Percentiles rank a stretch among this genome's conserved stretches.
Evolutionary conservation across 2,797 vertebrate genomes (phyloP).

Genomic region (Schizopygopsis pylzovi): DNA sequence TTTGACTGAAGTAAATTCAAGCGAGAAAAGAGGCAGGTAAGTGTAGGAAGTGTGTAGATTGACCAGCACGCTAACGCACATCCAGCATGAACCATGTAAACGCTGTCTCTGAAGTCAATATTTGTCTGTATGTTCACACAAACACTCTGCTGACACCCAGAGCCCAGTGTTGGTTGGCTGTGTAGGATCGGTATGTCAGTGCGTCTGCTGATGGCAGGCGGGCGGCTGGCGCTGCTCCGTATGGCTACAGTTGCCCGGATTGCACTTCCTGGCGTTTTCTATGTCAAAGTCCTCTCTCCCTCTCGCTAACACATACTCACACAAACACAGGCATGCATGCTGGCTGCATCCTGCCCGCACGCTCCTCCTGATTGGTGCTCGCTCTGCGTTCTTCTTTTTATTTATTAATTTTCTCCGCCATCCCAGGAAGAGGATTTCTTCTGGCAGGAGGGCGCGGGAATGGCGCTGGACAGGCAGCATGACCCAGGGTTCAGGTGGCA

Average conservation of each 20-base stretch:
- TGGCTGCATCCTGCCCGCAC: slow-evolving; percentile 49
- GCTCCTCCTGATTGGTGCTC: slow-evolving; percentile 72
- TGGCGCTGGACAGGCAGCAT: slow-evolving; percentile 74
- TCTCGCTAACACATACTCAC: slow-evolving; percentile 63
- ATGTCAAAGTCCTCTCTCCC: slow-evolving; percentile 69
- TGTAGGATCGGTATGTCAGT: slow-evolving; percentile 66
- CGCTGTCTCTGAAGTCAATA: slow-evolving; percentile 54
- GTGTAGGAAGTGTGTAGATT: neutral
- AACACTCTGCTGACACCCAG: slow-evolving; percentile 58
- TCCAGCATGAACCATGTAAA: slow-evolving; percentile 21
- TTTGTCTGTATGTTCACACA: slow-evolving; percentile 51
- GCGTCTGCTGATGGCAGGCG: slow-evolving; percentile 70
- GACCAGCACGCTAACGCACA: slow-evolving; percentile 23
- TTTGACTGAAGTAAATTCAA: neutral
- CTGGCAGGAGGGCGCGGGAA: slow-evolving; percentile 69
- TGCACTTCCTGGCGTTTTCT: slow-evolving; percentile 76
- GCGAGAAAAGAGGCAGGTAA: neutral
- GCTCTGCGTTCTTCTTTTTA: slow-evolving; percentile 61
- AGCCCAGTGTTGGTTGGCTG: slow-evolving; percentile 60
- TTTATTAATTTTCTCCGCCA: slow-evolving; percentile 70
- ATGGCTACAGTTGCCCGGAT: slow-evolving; percentile 81
- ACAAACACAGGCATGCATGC: slow-evolving; percentile 68
- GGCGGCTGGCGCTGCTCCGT: slow-evolving; percentile 70
- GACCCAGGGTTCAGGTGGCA: slow-evolving; percentile 82
- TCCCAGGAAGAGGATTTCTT: slow-evolving; percentile 70